Percentiles rank a stretch among this genome's conserved stretches.
phyloP scores from a whole-genome alignment of 2,888 invertebrate species.

The Entomobrya proxima region DNA sequence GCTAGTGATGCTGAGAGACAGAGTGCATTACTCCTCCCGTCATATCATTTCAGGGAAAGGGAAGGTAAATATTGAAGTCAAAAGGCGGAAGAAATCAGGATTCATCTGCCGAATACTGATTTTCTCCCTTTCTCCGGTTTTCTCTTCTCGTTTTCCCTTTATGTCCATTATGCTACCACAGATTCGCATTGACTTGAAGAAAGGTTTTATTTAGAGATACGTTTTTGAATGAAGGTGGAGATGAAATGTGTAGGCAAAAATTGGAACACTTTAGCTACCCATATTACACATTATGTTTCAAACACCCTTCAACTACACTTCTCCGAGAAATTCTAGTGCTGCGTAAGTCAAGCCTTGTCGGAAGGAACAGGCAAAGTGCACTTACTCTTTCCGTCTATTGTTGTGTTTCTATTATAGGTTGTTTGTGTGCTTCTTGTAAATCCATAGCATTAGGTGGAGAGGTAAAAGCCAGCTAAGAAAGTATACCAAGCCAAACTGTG shows the following conservation, averaged over 20 bases:
- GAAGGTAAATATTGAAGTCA: constrained; percentile 67
- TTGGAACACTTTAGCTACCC: not conserved
- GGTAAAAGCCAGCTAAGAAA: not conserved
- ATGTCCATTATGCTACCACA: constrained; percentile 34
- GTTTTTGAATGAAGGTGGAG: not conserved
- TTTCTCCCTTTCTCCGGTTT: constrained; percentile 15
- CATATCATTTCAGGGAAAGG: constrained; percentile 46
- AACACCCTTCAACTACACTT: not conserved
- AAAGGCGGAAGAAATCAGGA: constrained; percentile 73
- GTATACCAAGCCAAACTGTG: not conserved
- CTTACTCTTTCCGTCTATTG: constrained; percentile 10
- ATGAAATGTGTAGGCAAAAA: not conserved
- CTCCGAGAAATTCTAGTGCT: not conserved
- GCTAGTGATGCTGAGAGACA: not conserved
- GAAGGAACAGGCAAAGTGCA: constrained; percentile 19
- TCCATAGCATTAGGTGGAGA: not conserved
- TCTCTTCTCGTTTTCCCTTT: constrained; percentile 15
- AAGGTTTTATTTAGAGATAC: too few species aligned
- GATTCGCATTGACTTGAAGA: not conserved
- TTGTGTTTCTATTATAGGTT: not conserved
- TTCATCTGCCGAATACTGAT: constrained; percentile 70
- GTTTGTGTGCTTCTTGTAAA: not conserved
- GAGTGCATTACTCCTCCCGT: not conserved
- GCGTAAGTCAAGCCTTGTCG: constrained; percentile 15
- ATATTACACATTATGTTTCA: not conserved